Percentiles rank a stretch among this genome's conserved stretches.
Evolutionary conservation across 2,113 vertebrate species (phyloP).

Genomic region (Microtus pennsylvanicus): DNA sequence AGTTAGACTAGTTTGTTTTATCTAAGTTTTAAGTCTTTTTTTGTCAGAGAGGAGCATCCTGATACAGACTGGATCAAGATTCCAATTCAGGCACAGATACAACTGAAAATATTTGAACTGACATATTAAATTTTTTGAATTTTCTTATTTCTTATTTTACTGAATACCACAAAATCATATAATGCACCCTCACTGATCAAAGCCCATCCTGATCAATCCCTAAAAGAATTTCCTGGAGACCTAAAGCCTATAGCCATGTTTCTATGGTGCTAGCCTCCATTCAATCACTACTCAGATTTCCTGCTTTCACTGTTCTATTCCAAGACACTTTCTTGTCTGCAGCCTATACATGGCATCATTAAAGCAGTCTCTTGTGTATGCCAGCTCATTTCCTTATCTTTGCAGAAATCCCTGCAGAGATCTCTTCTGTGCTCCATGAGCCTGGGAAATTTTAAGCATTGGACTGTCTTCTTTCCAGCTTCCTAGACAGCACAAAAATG

Average conservation of each 20-base stretch:
- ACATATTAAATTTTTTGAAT: not conserved
- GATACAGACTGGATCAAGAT: not conserved
- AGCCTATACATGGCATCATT: not conserved
- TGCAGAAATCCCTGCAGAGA: not conserved
- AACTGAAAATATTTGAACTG: not conserved
- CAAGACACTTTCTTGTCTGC: not conserved
- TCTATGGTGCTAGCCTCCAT: not conserved
- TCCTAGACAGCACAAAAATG: not conserved
- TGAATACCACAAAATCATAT: not conserved
- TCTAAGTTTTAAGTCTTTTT: not conserved
- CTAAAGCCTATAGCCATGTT: not conserved
- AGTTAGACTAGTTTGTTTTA: not conserved
- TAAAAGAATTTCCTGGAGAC: not conserved
- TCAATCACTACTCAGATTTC: not conserved
- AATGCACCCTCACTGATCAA: not conserved
- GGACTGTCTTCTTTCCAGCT: not conserved
- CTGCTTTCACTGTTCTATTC: not conserved
- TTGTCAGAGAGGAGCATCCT: not conserved
- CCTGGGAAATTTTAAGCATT: not conserved
- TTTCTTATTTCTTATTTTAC: not conserved
- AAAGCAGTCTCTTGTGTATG: not conserved
- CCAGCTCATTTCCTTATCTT: not conserved
- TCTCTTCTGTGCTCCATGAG: not conserved
- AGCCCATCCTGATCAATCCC: not conserved
- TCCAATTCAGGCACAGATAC: not conserved